Evolutionary conservation across 2,113 vertebrate species (phyloP).

Genomic region (Saccopteryx leptura): DNA sequence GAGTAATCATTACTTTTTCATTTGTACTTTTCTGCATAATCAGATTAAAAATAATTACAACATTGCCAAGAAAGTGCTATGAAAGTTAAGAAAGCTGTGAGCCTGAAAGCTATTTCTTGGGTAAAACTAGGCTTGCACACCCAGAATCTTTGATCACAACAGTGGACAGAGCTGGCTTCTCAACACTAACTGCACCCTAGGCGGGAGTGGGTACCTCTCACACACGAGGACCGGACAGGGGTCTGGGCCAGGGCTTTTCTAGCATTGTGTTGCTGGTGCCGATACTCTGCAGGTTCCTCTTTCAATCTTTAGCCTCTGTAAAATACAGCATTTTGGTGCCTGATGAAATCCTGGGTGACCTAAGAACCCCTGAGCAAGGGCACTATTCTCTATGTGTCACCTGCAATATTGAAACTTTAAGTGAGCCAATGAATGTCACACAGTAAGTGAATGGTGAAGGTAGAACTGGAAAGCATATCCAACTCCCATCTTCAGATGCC

Average conservation of each 20-base stretch:
- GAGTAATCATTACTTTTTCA: slow-evolving; percentile 41
- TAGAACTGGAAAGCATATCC: background rate
- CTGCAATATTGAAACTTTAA: background rate
- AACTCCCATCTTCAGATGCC: background rate
- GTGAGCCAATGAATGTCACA: background rate
- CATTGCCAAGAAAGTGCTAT: background rate
- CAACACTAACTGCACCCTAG: background rate
- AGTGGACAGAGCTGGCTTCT: background rate
- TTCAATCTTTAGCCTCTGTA: background rate
- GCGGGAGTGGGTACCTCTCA: background rate
- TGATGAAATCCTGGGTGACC: background rate
- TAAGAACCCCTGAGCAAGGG: background rate
- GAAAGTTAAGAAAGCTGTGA: background rate
- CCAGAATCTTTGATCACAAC: background rate
- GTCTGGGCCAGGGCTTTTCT: background rate
- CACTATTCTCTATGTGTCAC: background rate
- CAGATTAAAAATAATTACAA: slow-evolving; percentile 62
- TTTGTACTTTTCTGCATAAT: slow-evolving; percentile 52
- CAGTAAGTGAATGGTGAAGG: background rate
- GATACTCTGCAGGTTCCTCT: background rate
- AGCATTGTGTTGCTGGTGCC: background rate
- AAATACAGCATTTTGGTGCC: background rate
- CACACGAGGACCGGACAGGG: background rate
- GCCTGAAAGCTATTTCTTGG: background rate
- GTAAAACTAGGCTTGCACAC: background rate